These are phyloP conservation scores for Drosophila conformis DNA, from an alignment of 2,888 invertebrate genomes.

Conservation along the genomic window DNA sequence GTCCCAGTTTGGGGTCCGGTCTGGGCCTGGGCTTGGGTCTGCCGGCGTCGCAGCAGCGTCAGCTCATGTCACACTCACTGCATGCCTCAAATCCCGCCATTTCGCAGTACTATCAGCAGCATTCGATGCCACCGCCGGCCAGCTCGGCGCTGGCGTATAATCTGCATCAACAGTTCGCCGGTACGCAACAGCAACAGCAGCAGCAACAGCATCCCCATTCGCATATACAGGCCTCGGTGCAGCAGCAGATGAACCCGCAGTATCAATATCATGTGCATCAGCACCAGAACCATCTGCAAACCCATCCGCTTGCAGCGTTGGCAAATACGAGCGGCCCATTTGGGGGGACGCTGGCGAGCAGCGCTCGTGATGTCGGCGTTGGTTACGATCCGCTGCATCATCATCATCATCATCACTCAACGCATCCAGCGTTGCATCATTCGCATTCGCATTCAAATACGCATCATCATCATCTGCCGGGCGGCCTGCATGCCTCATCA, in stretches of 20 bases:
- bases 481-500: conserved; percentile 54
- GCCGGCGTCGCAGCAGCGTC: conserved; percentile 80
- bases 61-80: conserved; percentile 83
- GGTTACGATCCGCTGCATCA: conserved; percentile 74
- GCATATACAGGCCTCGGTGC: conserved; percentile 83
- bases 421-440: conserved; percentile 65
- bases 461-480: conserved; percentile 63
- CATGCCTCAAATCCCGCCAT: conserved; percentile 85
- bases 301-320: conserved; percentile 80
- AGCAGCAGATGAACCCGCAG: conserved; percentile 83
- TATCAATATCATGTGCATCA: conserved; percentile 84
- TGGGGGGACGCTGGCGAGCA: conserved; percentile 80
- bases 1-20: conserved; percentile 26
- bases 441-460: conserved; percentile 51
- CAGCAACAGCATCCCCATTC: conserved; percentile 64
- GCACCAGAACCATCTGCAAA: conserved; percentile 84
- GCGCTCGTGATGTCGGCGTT: conserved; percentile 68
- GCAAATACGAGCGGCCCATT: conserved; percentile 79
- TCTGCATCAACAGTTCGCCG: conserved; percentile 83
- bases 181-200: conserved; percentile 75
- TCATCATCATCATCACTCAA: conserved; percentile 33
- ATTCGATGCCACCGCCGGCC: conserved; percentile 50
- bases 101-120: conserved; percentile 82
- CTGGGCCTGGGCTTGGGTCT: conserved; percentile 45
- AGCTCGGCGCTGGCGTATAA: conserved; percentile 76